A percentile compares a stretch with the other conserved stretches of the same genome.
These are phyloP conservation scores for Zaprionus camerounensis DNA, from an alignment of 1,140 invertebrate species.

Conservation along the genomic window DNA sequence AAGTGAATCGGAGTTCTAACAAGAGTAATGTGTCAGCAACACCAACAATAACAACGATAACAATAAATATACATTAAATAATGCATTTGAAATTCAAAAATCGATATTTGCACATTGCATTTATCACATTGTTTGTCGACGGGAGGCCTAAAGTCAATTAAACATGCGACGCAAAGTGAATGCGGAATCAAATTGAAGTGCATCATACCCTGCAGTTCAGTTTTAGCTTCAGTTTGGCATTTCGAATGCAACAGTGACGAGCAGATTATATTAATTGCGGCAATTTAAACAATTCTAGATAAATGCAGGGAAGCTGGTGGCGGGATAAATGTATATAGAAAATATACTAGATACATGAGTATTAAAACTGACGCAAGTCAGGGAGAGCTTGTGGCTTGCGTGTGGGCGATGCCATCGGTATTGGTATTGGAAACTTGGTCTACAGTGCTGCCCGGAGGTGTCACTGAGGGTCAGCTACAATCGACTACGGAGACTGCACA, in stretches of 20 bases:
- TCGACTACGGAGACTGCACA: slow-evolving; percentile 53
- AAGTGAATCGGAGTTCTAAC: neutral
- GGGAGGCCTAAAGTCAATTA: slow-evolving; percentile 46
- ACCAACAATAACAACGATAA: slow-evolving; percentile 3
- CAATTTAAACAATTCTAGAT: slow-evolving; percentile 59
- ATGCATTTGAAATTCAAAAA: slow-evolving; percentile 69
- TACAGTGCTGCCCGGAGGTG: slow-evolving; percentile 48
- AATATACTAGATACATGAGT: slow-evolving; percentile 13
- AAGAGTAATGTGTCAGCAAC: neutral
- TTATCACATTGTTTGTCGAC: slow-evolving; percentile 5
- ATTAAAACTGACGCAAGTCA: slow-evolving; percentile 30
- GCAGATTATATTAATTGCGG: slow-evolving; percentile 69
- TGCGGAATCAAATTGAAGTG: slow-evolving; percentile 59
- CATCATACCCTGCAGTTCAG: slow-evolving; percentile 39
- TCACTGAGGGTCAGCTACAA: slow-evolving; percentile 62
- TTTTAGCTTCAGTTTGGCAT: slow-evolving; percentile 47
- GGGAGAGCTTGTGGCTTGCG: slow-evolving; percentile 41
- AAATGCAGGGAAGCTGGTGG: slow-evolving; percentile 3
- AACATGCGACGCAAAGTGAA: slow-evolving; percentile 46
- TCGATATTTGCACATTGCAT: slow-evolving; percentile 52
- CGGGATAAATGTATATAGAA: slow-evolving; percentile 16
- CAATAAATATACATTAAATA: slow-evolving; percentile 10
- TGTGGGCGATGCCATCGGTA: slow-evolving; percentile 64
- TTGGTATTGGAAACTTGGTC: slow-evolving; percentile 14
- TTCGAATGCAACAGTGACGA: slow-evolving; percentile 41